Evolutionary conservation across 1,140 invertebrate species (phyloP).

Genomic region (Monochamus saltuarius): DNA sequence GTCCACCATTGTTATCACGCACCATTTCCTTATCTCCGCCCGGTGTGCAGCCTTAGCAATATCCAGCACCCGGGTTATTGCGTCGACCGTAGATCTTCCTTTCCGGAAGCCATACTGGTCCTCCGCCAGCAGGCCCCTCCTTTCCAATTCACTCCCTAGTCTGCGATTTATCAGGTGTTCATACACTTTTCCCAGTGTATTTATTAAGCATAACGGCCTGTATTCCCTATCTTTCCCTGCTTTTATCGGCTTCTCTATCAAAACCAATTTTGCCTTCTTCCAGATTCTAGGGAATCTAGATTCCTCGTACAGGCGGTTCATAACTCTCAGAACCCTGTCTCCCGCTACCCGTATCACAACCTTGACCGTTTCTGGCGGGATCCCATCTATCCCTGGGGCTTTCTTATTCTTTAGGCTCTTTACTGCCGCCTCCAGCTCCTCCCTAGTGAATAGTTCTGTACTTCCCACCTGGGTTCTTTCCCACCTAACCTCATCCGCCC

Average conservation of each 20-base stretch:
- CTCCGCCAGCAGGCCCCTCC: constrained; percentile 26
- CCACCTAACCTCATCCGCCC: too few species aligned
- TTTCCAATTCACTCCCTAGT: constrained; percentile 28
- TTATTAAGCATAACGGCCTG: constrained; percentile 50
- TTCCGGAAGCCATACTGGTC: constrained; percentile 47
- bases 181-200: constrained; percentile 48
- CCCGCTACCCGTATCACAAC: neutral
- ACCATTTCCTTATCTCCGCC: neutral
- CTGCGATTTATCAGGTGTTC: constrained; percentile 44
- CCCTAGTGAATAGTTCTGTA: too few species aligned
- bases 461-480: too few species aligned
- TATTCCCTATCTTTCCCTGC: constrained; percentile 23
- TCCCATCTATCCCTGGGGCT: constrained; percentile 14
- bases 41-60: too few species aligned
- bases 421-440: too few species aligned
- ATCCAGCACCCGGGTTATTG: too few species aligned
- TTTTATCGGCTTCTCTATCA: constrained; percentile 39
- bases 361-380: constrained; percentile 3
- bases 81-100: constrained; percentile 45
- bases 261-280: constrained; percentile 16
- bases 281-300: constrained; percentile 18
- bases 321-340: neutral
- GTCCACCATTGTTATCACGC: constrained; percentile 10
- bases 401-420: constrained; percentile 6
- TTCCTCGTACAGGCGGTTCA: neutral